Conservation (phyloP, 2,888 invertebrate genomes). For the Drosophila eohydei region DNA sequence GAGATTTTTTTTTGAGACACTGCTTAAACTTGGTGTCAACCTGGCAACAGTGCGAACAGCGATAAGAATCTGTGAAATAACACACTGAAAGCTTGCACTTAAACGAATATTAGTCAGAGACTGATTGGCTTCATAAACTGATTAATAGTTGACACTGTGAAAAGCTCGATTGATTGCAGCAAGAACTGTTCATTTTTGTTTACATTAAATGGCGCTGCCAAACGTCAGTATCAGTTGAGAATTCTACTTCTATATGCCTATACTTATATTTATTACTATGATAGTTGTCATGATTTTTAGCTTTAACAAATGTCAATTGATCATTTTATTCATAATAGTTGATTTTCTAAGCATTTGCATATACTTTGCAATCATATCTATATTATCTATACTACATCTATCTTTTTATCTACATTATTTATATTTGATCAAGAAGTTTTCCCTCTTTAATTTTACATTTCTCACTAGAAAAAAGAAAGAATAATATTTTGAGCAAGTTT, state of each 20-base stretch:
- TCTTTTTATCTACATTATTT: too few relatives aligned
- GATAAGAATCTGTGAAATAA: constrained; percentile 44
- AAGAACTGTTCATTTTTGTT: not conserved
- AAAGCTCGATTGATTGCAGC: not conserved
- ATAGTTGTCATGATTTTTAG: not conserved
- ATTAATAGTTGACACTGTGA: not conserved
- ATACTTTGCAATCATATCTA: not conserved
- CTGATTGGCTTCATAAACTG: not conserved
- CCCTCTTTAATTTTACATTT: too few relatives aligned
- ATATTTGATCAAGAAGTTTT: too few relatives aligned
- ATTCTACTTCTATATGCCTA: not conserved
- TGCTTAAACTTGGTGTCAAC: constrained; percentile 25
- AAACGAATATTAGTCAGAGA: constrained; percentile 5
- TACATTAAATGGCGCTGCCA: not conserved
- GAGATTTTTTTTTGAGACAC: constrained; percentile 10
- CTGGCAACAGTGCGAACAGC: constrained; percentile 16
- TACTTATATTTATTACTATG: not conserved
- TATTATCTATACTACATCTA: too few relatives aligned
- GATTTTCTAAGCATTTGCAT: not conserved
- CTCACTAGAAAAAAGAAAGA: not conserved
- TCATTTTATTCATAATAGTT: not conserved
- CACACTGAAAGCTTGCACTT: not conserved
- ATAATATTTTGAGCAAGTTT: not conserved
- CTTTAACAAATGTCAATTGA: not conserved
- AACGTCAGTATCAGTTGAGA: not conserved